phyloP scores from a whole-genome alignment of 2,113 vertebrate genomes.

The Corapipo altera region DNA sequence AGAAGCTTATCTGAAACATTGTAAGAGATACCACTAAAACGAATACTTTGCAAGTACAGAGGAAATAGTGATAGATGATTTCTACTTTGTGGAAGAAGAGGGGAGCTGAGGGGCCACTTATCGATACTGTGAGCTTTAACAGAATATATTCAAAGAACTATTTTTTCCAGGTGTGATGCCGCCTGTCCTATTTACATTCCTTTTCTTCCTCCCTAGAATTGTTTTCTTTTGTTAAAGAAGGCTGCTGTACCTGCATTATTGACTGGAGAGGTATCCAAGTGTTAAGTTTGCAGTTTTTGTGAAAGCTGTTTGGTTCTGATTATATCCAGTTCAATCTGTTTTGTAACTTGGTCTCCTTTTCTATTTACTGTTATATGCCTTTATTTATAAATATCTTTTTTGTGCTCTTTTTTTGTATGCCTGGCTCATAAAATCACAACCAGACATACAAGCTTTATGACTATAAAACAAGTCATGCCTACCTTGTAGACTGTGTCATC shows the following conservation, averaged over 20 bases:
- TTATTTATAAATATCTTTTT: slow-evolving; percentile 36
- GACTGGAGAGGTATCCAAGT: slow-evolving; percentile 36
- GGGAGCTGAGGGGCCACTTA: background rate
- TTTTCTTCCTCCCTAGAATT: slow-evolving; percentile 36
- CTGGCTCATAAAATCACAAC: slow-evolving; percentile 48
- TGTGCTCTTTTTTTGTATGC: slow-evolving; percentile 21
- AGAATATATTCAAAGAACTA: background rate
- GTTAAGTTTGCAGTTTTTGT: slow-evolving; percentile 48
- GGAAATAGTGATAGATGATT: slow-evolving; percentile 42
- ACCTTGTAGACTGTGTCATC: slow-evolving; percentile 50
- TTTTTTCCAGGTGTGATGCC: background rate
- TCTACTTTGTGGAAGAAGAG: slow-evolving; percentile 7
- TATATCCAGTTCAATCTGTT: slow-evolving; percentile 46
- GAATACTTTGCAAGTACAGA: slow-evolving; percentile 62
- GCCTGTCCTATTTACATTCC: background rate
- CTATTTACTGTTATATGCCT: slow-evolving; percentile 28
- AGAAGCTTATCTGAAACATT: slow-evolving; percentile 58
- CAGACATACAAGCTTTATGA: slow-evolving; percentile 28
- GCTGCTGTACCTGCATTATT: slow-evolving; percentile 5
- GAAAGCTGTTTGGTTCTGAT: slow-evolving; percentile 45
- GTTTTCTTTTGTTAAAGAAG: slow-evolving; percentile 55
- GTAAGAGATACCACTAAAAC: slow-evolving; percentile 63
- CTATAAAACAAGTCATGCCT: slow-evolving; percentile 56
- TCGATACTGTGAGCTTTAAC: background rate
- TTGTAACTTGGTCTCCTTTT: slow-evolving; percentile 6